Evolutionary conservation across 2,113 vertebrate species (phyloP).

Genomic region (Syngnathus floridae): DNA sequence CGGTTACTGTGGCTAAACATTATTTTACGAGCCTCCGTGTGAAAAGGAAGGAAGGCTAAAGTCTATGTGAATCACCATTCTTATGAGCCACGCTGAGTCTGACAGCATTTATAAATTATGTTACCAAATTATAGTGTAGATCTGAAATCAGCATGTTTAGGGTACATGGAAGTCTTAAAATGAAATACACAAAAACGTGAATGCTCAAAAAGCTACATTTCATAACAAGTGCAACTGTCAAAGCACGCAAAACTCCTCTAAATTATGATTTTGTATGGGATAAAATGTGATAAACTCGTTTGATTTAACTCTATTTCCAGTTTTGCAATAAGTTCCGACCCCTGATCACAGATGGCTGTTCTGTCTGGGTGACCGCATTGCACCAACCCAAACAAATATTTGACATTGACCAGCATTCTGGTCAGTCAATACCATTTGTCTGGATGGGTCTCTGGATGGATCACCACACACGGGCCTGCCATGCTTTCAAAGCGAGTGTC

Average conservation of each 20-base stretch:
- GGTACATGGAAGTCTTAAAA: background rate
- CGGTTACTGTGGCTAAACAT: background rate
- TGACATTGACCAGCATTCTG: background rate
- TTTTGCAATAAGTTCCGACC: background rate
- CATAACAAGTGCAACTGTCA: background rate
- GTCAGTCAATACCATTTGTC: constrained; percentile 36
- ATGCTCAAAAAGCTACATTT: background rate
- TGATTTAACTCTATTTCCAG: background rate
- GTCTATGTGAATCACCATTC: background rate
- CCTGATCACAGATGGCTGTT: background rate
- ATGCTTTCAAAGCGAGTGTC: constrained; percentile 41
- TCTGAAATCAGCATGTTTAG: background rate
- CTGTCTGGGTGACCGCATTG: constrained; percentile 13
- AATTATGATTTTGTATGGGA: background rate
- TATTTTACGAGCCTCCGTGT: background rate
- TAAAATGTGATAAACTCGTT: background rate
- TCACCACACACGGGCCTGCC: constrained; percentile 26
- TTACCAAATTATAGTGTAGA: background rate
- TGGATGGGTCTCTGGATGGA: constrained; percentile 21
- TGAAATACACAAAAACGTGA: background rate
- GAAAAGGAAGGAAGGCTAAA: background rate
- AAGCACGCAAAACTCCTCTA: background rate
- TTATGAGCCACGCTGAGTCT: background rate
- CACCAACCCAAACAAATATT: constrained; percentile 17
- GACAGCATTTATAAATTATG: constrained; percentile 2